Conservation (phyloP, 2,888 invertebrate genomes). For the Drosophila sordidapex region DNA sequence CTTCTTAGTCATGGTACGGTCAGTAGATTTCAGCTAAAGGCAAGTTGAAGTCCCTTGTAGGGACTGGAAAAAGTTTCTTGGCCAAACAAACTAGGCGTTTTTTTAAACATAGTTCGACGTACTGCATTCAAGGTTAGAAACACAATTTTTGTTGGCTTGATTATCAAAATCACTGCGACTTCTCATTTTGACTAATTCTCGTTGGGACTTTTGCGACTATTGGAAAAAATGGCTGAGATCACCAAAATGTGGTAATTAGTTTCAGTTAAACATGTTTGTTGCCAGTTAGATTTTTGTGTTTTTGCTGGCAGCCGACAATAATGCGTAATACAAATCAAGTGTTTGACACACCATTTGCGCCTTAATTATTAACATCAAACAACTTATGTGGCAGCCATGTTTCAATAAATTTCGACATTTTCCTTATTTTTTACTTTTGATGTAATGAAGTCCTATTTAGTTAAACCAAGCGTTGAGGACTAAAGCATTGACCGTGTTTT, state of each 20-base stretch:
- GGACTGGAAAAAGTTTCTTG: no score
- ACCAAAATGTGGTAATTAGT: constrained; percentile 8
- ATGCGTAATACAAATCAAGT: constrained; percentile 13
- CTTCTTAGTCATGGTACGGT: not conserved
- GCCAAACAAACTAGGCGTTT: no score
- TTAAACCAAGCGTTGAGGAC: constrained; percentile 40
- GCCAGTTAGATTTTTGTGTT: constrained; percentile 18
- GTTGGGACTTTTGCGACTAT: constrained; percentile 42
- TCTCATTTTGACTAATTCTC: constrained; percentile 49
- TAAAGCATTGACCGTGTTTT: constrained; percentile 1
- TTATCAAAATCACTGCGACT: not conserved
- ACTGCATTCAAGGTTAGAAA: not conserved
- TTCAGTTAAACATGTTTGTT: constrained; percentile 32
- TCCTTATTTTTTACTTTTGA: constrained; percentile 2
- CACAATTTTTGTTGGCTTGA: not conserved
- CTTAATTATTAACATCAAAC: constrained; percentile 28
- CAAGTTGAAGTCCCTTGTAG: no score
- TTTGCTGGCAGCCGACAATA: not conserved
- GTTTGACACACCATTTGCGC: constrained; percentile 14
- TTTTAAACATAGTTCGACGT: not conserved
- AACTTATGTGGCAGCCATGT: constrained; percentile 23
- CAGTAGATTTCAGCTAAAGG: not conserved
- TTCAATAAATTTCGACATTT: constrained; percentile 22
- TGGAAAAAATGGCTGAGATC: constrained; percentile 15
- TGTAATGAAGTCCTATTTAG: constrained; percentile 63